Base-by-base conservation (phyloP, 2,113 vertebrate genomes). In the Nymphicus hollandicus region DNA sequence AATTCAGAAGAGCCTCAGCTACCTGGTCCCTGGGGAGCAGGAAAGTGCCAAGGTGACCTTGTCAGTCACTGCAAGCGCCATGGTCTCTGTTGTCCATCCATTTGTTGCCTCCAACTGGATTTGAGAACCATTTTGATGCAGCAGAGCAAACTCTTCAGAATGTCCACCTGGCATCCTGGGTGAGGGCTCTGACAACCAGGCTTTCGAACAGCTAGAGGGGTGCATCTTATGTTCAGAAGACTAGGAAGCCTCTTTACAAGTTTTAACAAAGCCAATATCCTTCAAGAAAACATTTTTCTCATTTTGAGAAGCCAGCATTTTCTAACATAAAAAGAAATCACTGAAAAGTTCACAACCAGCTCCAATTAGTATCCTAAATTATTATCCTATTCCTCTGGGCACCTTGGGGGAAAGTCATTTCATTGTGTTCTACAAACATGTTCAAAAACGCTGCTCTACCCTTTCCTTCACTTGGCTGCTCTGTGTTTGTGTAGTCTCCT, bases 341-440 rank as follows among this genome's bases (percentile, higher is more conserved):
- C 33, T 33, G 27, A 64, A 33, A 50, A 83, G 18, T 56, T 71
- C 44, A 47, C 27, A 84, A 33, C 10, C 27, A 80, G 27, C 47
- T 77, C 37, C 33, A 91, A 29, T 29, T 79, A 72, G 44, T 56
- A 63, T n/a, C 41, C 53, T 61, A 43, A 60, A 55, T 53, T 47
- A 58, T 74, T 68, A 50, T 28, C 27, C 22, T n/a, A 2, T 66
- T 74, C 43, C 55, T 81, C 61, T 63, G 19, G 41, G 37, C 19
- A 81, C 9, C 27, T 22, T 37, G 41, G 7, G 8, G 24, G 14
- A 58, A 81, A 89, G 37, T 28, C 6, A 66, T 58, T 81, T 14
- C 55, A 44, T 35, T 0, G 0, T 35, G 24, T 49, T 89, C 70
- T 2, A 1, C 13, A 71, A 88, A 70, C 22, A n/a, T 1, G 12